phyloP scores from a whole-genome alignment of 2,888 invertebrate genomes.

The Stenolophus ochropezus region DNA sequence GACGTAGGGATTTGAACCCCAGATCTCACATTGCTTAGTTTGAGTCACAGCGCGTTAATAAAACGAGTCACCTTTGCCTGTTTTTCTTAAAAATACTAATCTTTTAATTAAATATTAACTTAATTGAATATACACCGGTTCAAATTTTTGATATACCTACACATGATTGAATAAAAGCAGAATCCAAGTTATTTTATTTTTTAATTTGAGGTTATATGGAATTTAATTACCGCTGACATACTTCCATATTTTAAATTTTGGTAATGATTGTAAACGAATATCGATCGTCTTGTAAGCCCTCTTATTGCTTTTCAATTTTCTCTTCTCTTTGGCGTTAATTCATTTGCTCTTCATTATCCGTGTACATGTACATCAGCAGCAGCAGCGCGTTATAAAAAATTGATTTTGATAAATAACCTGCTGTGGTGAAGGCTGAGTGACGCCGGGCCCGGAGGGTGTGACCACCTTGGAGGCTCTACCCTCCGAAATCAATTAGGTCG shows the following conservation, averaged over 20 bases:
- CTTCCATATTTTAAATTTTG: background rate
- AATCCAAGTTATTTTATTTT: too few relatives aligned
- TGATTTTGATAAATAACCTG: slow-evolving; percentile 40
- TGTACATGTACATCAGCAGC: slow-evolving; percentile 7
- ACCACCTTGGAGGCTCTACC: background rate
- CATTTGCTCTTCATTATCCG: slow-evolving; percentile 37
- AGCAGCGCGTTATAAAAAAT: slow-evolving; percentile 20
- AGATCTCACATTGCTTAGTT: too few relatives aligned
- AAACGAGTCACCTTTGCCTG: too few relatives aligned
- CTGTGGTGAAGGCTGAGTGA: background rate
- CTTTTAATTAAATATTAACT: too few relatives aligned
- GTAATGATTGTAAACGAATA: background rate
- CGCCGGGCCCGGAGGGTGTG: slow-evolving; percentile 16
- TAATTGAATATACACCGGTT: too few relatives aligned
- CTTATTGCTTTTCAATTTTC: background rate
- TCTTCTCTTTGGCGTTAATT: background rate
- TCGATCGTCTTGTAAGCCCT: background rate
- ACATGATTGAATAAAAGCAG: too few relatives aligned
- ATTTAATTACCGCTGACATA: too few relatives aligned
- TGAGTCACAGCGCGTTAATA: too few relatives aligned
- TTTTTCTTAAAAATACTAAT: too few relatives aligned
- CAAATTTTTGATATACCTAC: too few relatives aligned
- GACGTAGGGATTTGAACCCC: too few relatives aligned
- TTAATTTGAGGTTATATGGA: too few relatives aligned
- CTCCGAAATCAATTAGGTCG: slow-evolving; percentile 26